Evolutionary conservation across 2,113 vertebrate genomes (phyloP).

Genomic region (Triplophysa tibetana): DNA sequence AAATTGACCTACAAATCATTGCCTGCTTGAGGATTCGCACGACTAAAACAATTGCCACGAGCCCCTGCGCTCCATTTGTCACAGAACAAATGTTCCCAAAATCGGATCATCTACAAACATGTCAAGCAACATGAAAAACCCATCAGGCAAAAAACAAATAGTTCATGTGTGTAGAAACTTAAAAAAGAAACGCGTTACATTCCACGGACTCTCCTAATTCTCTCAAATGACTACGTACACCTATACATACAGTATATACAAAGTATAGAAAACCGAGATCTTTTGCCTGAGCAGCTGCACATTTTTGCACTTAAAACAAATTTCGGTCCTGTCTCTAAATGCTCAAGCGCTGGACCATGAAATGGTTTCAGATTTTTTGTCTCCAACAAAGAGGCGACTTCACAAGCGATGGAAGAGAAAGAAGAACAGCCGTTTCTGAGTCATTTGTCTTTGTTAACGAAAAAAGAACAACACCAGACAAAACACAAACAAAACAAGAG

Average conservation of each 20-base stretch:
- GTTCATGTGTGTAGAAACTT: background rate
- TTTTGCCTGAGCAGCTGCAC: conserved; percentile 1
- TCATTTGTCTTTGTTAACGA: conserved; percentile 55
- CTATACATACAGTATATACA: background rate
- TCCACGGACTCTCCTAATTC: background rate
- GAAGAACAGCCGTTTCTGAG: conserved; percentile 34
- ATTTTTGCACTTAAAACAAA: conserved; percentile 34
- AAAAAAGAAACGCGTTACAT: background rate
- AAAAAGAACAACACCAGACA: conserved; percentile 36
- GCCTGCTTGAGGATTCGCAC: background rate
- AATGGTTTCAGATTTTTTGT: conserved; percentile 52
- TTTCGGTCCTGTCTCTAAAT: conserved; percentile 38
- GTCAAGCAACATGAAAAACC: background rate
- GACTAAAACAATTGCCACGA: background rate
- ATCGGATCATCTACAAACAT: background rate
- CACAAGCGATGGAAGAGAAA: conserved; percentile 44
- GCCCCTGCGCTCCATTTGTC: background rate
- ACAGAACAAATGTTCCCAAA: background rate
- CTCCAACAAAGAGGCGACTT: conserved; percentile 37
- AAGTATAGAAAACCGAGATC: background rate
- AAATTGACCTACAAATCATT: conserved; percentile 5
- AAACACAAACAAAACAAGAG: conserved; percentile 57
- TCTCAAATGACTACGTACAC: too few relatives aligned
- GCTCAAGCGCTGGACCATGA: conserved; percentile 50
- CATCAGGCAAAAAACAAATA: background rate